phyloP scores from a whole-genome alignment of 1,140 invertebrate species.

The Lasioglossum baleicum region DNA sequence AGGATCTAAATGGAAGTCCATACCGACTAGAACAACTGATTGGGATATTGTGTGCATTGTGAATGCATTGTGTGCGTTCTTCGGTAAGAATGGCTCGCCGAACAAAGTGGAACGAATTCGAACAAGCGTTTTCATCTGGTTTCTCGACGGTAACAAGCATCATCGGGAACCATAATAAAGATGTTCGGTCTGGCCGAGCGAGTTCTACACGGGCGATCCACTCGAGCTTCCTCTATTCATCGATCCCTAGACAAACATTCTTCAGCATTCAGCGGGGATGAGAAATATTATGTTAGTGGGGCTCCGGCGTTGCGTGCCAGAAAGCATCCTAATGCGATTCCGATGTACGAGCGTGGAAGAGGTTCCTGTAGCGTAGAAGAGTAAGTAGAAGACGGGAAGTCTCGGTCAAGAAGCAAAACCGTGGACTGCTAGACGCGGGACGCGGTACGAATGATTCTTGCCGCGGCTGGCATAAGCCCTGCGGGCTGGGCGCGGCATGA shows the following conservation, averaged over 20 bases:
- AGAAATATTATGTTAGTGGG: constrained; percentile 15
- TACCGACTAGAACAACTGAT: too few relatives aligned
- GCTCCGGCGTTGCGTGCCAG: not conserved
- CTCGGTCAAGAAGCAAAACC: not conserved
- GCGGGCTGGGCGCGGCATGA: not conserved
- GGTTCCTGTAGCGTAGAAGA: not conserved
- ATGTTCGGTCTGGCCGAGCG: not conserved
- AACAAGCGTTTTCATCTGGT: too few relatives aligned
- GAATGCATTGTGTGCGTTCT: too few relatives aligned
- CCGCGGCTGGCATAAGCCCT: not conserved
- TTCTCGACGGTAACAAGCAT: too few relatives aligned
- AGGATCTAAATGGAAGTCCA: too few relatives aligned
- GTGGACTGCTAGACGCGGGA: not conserved
- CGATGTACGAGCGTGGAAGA: constrained; percentile 14
- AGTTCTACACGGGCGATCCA: not conserved
- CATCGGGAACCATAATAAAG: not conserved
- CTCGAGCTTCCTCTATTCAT: not conserved
- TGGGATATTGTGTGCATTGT: too few relatives aligned
- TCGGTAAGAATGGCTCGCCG: too few relatives aligned
- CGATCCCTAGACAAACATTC: constrained; percentile 5
- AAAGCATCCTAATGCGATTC: constrained; percentile 31
- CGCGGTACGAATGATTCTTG: not conserved
- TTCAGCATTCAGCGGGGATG: not conserved
- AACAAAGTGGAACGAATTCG: too few relatives aligned
- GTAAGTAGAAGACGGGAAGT: not conserved